Conservation (phyloP, 2,797 vertebrate species). For the Hybognathus amarus region DNA sequence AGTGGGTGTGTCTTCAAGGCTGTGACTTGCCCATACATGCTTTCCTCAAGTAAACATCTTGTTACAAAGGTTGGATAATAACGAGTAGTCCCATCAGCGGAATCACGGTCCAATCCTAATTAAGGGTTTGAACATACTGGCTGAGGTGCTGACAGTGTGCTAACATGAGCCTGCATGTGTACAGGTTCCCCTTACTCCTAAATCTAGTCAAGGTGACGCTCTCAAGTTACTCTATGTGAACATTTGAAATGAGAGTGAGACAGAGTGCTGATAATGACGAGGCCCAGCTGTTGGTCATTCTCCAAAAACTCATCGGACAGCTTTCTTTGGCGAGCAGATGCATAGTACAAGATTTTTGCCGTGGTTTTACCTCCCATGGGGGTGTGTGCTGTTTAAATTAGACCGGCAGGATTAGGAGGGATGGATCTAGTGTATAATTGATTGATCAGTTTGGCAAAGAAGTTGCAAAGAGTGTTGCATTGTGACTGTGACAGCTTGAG, state of each 20-base stretch:
- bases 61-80: background rate
- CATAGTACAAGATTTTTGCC: background rate
- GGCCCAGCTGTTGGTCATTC: slow-evolving; percentile 58
- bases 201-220: slow-evolving; percentile 60
- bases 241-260: slow-evolving; percentile 6
- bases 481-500: background rate
- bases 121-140: slow-evolving; percentile 5
- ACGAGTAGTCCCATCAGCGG: background rate
- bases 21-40: background rate
- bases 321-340: slow-evolving; percentile 24
- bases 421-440: background rate
- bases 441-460: background rate
- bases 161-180: slow-evolving; percentile 67
- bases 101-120: background rate
- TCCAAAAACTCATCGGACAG: slow-evolving; percentile 34
- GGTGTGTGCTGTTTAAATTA: background rate
- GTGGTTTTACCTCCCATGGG: background rate
- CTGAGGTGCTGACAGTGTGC: slow-evolving; percentile 61
- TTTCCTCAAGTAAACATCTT: slow-evolving; percentile 9
- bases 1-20: slow-evolving; percentile 1
- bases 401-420: background rate
- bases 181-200: slow-evolving; percentile 48
- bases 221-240: slow-evolving; percentile 63
- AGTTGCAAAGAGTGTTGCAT: too few relatives aligned
- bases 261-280: slow-evolving; percentile 22